Conservation (phyloP, 2,113 vertebrate genomes). For the Zonotrichia leucophrys region DNA sequence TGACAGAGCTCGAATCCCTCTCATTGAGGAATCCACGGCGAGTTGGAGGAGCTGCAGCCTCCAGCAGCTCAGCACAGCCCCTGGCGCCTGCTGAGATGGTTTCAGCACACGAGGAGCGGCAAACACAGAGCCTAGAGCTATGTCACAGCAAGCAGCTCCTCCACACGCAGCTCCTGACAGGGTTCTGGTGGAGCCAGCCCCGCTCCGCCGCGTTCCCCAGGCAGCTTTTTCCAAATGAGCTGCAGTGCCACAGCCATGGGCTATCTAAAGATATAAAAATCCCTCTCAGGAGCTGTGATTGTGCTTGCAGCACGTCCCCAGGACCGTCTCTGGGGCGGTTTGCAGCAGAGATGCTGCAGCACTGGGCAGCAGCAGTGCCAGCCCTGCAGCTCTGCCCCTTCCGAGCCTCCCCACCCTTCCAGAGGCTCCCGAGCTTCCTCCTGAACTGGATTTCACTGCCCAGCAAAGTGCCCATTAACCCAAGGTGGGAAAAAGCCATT, state of each 20-base stretch:
- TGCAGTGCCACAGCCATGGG: not conserved
- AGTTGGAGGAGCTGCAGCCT: not conserved
- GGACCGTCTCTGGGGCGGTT: not conserved
- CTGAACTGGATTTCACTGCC: not conserved
- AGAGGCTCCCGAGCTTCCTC: not conserved
- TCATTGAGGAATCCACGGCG: not conserved
- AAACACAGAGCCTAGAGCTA: slow-evolving; percentile 28
- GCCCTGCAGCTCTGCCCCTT: not conserved
- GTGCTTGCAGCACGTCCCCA: not conserved
- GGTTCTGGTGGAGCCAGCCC: not conserved
- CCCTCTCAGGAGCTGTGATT: fast-evolving
- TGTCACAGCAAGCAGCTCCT: slow-evolving; percentile 33
- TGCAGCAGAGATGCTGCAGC: not conserved
- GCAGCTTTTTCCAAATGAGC: slow-evolving; percentile 23
- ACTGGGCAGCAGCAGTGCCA: not conserved
- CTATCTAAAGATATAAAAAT: not conserved
- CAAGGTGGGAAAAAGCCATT: not conserved
- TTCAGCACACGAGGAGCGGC: not conserved
- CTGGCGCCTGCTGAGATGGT: not conserved
- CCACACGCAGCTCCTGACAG: slow-evolving; percentile 29
- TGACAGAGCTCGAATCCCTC: not conserved
- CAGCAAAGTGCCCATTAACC: not conserved
- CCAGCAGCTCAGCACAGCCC: slow-evolving; percentile 8
- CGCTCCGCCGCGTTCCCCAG: not conserved
- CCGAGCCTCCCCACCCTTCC: not conserved